Conservation (phyloP, 2,113 vertebrate genomes). For the Sinocyclocheilus grahami region DNA sequence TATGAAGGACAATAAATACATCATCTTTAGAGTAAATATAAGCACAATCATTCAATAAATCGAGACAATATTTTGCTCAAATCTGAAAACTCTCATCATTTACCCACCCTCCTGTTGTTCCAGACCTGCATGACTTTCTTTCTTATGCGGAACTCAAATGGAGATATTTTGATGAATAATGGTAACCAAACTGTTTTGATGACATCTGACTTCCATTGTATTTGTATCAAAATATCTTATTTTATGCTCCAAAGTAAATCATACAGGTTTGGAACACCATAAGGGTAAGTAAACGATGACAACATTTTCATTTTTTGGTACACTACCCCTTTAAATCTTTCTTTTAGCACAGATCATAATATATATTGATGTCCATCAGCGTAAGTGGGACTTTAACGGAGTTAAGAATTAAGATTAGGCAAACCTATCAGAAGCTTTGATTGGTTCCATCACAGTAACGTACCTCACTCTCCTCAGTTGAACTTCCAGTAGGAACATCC, state of each 20-base stretch:
- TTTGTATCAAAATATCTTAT: too few relatives aligned
- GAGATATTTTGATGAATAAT: neutral
- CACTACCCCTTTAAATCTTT: neutral
- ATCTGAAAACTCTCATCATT: too few relatives aligned
- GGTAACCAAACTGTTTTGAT: neutral
- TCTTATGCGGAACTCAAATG: neutral
- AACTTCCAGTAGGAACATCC: slow-evolving; percentile 59
- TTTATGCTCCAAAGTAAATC: too few relatives aligned
- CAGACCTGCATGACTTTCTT: neutral
- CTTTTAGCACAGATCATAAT: neutral
- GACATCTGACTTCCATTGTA: neutral
- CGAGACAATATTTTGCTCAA: neutral
- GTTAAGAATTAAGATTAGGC: neutral
- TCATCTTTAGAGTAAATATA: neutral
- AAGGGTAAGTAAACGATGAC: too few relatives aligned
- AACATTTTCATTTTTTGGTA: too few relatives aligned
- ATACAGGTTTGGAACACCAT: too few relatives aligned
- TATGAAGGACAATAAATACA: neutral
- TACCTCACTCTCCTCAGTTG: slow-evolving; percentile 70
- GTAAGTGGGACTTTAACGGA: neutral
- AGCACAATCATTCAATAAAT: neutral
- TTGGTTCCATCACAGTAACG: slow-evolving; percentile 35
- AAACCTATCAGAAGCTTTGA: neutral
- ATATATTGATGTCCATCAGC: neutral
- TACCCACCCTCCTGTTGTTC: too few relatives aligned